Conservation (phyloP, 2,797 vertebrate species). For the Sebastiscus albofasciatus region DNA sequence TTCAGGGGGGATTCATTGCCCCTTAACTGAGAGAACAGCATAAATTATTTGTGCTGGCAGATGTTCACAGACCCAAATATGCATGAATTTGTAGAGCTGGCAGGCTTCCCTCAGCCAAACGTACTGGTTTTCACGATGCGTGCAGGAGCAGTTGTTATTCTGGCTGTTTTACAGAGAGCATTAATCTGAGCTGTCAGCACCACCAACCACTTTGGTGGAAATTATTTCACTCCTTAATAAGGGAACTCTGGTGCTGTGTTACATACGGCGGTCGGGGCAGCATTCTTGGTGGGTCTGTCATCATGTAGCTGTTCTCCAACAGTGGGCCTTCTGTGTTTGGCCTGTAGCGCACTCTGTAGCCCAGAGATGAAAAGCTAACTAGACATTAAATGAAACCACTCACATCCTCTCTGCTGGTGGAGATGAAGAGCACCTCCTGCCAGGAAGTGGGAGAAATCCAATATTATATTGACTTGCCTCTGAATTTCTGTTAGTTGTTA, state of each 20-base stretch:
- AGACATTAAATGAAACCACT: conserved; percentile 71
- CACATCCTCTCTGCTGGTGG: conserved; percentile 44
- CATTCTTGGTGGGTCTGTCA: conserved; percentile 83
- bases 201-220: conserved; percentile 78
- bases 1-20: conserved; percentile 80
- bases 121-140: conserved; percentile 80
- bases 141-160: conserved; percentile 82
- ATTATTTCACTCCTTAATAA: conserved; percentile 82
- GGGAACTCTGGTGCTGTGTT: conserved; percentile 80
- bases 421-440: conserved; percentile 37
- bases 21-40: conserved; percentile 81
- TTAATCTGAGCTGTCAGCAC: conserved; percentile 81
- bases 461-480: conserved; percentile 38
- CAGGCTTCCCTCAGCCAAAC: conserved; percentile 80
- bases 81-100: conserved; percentile 88
- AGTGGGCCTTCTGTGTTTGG: conserved; percentile 73
- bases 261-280: conserved; percentile 78
- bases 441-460: conserved; percentile 59
- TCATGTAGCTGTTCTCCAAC: conserved; percentile 73
- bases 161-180: conserved; percentile 75
- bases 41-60: conserved; percentile 89
- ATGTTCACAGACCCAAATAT: conserved; percentile 90
- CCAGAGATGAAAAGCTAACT: conserved; percentile 70
- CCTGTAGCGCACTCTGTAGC: conserved; percentile 58
- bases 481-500: conserved; percentile 35